Conservation (phyloP, 2,113 vertebrate species). For the Herpetotheres cachinnans region DNA sequence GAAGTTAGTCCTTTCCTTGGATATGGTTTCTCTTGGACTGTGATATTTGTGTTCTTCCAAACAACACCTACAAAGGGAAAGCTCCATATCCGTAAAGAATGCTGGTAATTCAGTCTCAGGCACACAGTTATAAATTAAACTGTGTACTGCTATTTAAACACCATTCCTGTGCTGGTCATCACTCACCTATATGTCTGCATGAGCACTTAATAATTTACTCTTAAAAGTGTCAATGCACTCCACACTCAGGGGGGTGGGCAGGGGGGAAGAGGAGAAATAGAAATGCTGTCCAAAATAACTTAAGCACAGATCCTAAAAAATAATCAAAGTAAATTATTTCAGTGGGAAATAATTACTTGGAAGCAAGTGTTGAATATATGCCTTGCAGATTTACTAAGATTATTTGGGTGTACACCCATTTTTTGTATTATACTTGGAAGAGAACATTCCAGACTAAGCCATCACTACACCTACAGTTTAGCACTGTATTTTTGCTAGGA, state of each 20-base stretch:
- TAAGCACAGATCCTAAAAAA: not conserved
- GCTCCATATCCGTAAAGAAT: not conserved
- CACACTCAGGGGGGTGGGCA: too few relatives aligned
- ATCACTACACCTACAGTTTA: not conserved
- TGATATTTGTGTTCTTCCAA: not conserved
- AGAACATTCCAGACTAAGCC: not conserved
- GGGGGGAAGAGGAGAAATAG: not conserved
- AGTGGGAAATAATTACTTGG: not conserved
- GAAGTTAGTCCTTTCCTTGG: not conserved
- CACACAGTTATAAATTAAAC: not conserved
- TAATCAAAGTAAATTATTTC: not conserved
- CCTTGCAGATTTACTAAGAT: not conserved
- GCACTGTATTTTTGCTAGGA: not conserved
- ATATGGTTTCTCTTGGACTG: not conserved
- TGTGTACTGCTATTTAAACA: not conserved
- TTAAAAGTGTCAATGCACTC: not conserved
- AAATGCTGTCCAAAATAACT: not conserved
- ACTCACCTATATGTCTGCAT: not conserved
- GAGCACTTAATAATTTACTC: too few relatives aligned
- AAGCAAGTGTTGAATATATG: not conserved
- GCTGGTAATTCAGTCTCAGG: not conserved
- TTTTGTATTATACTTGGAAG: not conserved
- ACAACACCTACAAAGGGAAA: not conserved
- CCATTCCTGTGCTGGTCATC: not conserved
- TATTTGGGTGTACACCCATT: not conserved